Evolutionary conservation across 2,888 invertebrate species (phyloP).

Genomic region (Globia sparganii): DNA sequence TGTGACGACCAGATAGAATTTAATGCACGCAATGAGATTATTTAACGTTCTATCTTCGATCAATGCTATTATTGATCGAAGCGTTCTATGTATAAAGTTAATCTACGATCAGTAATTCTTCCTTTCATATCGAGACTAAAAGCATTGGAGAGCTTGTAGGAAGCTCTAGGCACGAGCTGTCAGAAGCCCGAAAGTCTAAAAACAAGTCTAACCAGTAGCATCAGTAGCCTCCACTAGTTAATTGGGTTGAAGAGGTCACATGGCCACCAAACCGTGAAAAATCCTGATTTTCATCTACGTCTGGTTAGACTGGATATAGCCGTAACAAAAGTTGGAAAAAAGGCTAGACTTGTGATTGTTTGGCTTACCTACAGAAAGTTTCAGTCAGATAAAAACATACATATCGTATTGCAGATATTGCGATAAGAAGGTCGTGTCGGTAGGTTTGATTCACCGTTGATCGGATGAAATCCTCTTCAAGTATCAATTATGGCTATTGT

Average conservation of each 20-base stretch:
- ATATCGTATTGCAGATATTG: background rate
- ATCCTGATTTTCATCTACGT: conserved; percentile 44
- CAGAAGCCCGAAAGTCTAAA: conserved; percentile 11
- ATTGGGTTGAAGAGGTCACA: conserved; percentile 45
- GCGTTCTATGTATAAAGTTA: background rate
- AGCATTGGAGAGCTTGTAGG: background rate
- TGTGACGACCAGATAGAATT: conserved; percentile 48
- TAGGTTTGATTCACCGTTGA: background rate
- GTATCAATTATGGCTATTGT: conserved; percentile 22
- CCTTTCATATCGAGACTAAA: background rate
- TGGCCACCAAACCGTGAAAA: conserved; percentile 35
- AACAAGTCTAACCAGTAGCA: conserved; percentile 30
- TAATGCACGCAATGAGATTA: conserved; percentile 37
- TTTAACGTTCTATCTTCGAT: conserved; percentile 20
- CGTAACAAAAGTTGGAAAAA: conserved; percentile 7
- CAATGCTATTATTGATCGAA: no score
- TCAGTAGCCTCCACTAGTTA: conserved; percentile 27
- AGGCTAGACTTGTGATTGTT: background rate
- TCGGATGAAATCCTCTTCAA: conserved; percentile 9
- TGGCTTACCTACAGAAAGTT: background rate
- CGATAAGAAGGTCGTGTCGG: background rate
- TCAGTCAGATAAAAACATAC: background rate
- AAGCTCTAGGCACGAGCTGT: background rate
- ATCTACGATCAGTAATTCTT: background rate
- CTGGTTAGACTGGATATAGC: conserved; percentile 14